Base-by-base conservation (phyloP, 2,888 invertebrate genomes). In the Penaeus monodon region DNA sequence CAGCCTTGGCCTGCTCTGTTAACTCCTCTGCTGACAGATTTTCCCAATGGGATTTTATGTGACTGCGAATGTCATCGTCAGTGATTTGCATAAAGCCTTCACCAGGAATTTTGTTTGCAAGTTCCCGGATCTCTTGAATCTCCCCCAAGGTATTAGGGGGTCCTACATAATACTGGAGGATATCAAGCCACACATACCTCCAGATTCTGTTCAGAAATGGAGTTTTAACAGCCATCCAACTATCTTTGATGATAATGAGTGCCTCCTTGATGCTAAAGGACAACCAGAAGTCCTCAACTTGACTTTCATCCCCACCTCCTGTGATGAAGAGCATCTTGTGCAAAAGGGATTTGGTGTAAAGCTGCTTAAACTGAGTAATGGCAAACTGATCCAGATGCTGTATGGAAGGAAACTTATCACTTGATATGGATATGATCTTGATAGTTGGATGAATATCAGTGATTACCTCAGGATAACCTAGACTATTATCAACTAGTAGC, bases 231-330 rank as follows among this genome's bases (percentile, higher is more conserved):
- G 22, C 70, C 20, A 29, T 27, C 70, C 22, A 70, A 29, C 70
- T 68, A 29, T 68, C 70, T 29, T 14, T 70, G 70, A 70, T 70
- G 70, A 70, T 12, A 12, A 70, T 14, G 70, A 70, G 27, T 27
- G 70, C 29, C 17, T 70, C 70, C 70, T 70, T 70, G 29, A 70
- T 70, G 70, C 70, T 70, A 20, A 14, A 70, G 70, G 70, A 70
- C 27, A 27, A 27, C 14, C 70, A 70, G 20, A 70, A 70, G 70
- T 27, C 12, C 70, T 49, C 49, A 14, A 49, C 49, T 49, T 10
- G 49, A 2, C 14, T 49, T 10, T 70, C 70, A 10, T 29, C 70
- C 29, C 17, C 22, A 29, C 70, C 68, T 66, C 27, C 70, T 70
- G 27, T 20, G 27, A 29, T 10, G 14, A 29, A 27, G 12, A 70